These are phyloP conservation scores for Pollenia griseotomentosa DNA, from an alignment of 2,888 invertebrate species.

Conservation along the genomic window DNA sequence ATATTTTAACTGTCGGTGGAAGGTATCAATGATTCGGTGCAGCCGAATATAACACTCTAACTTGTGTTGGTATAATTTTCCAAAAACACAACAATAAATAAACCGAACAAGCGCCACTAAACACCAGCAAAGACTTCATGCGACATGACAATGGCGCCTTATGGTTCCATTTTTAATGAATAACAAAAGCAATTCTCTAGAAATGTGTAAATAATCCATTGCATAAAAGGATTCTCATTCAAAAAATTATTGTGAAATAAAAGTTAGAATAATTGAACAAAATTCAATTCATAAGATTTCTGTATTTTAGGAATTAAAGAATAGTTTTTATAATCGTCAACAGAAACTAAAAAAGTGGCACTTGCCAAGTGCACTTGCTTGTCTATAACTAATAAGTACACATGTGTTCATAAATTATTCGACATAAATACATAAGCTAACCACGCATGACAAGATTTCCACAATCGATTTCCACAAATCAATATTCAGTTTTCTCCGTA, in stretches of 20 bases:
- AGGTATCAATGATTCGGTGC: no score
- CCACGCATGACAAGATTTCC: no score
- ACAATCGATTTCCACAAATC: no score
- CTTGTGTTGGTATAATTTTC: neutral
- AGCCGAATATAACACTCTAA: no score
- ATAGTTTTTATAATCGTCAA: slow-evolving; percentile 7
- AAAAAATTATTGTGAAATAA: neutral
- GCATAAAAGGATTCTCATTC: neutral
- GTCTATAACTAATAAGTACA: no score
- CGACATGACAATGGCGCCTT: neutral
- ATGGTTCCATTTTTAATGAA: neutral
- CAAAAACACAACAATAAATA: neutral
- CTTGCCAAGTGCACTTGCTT: no score
- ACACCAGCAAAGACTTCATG: neutral
- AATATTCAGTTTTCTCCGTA: no score
- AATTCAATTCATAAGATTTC: neutral
- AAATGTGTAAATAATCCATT: neutral
- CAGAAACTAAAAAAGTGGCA: neutral
- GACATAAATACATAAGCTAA: no score
- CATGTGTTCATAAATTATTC: no score
- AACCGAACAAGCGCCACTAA: neutral
- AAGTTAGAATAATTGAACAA: neutral
- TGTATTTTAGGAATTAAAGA: neutral
- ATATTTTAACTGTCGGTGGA: no score
- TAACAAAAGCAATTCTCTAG: neutral